Conservation (phyloP, 2,888 invertebrate genomes). For the Hololepta plana region DNA sequence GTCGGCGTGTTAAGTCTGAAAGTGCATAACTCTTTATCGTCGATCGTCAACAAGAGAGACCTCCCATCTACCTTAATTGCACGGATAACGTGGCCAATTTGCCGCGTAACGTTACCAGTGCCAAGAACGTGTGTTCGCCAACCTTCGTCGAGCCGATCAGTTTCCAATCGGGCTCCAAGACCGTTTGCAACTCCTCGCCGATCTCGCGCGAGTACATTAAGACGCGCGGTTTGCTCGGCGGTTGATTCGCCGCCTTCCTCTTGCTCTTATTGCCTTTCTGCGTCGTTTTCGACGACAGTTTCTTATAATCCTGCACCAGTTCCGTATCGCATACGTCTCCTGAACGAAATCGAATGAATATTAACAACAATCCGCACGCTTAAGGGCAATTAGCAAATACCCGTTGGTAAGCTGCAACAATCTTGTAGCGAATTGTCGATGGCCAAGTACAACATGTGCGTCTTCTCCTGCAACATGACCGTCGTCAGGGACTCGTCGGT, state of each 20-base stretch:
- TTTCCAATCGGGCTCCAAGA: conserved; percentile 40
- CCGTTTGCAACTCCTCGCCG: conserved; percentile 29
- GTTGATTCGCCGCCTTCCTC: conserved; percentile 32
- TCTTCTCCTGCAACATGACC: conserved; percentile 38
- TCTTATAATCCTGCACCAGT: conserved; percentile 60
- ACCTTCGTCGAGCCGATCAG: conserved; percentile 37
- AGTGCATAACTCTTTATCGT: conserved; percentile 1
- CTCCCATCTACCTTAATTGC: conserved; percentile 27
- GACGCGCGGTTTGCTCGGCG: conserved; percentile 42
- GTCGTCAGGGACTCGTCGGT: conserved; percentile 22
- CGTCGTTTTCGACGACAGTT: conserved; percentile 23
- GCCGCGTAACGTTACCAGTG: conserved; percentile 43
- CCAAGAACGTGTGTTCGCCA: conserved; percentile 41
- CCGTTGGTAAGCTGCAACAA: conserved; percentile 51
- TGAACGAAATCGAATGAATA: conserved; percentile 11
- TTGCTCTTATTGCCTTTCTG: conserved; percentile 24
- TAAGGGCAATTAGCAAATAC: conserved; percentile 9
- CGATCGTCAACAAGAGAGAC: no score
- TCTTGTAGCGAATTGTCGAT: conserved; percentile 60
- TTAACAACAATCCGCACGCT: conserved; percentile 3
- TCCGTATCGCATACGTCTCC: conserved; percentile 51
- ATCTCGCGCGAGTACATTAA: conserved; percentile 39
- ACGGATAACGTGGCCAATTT: conserved; percentile 42
- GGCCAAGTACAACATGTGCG: conserved; percentile 58
- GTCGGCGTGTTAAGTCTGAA: conserved; percentile 24